Percentiles rank a stretch among this genome's conserved stretches.
phyloP scores from a whole-genome alignment of 2,888 invertebrate species.

The Trissoscelio sp. region DNA sequence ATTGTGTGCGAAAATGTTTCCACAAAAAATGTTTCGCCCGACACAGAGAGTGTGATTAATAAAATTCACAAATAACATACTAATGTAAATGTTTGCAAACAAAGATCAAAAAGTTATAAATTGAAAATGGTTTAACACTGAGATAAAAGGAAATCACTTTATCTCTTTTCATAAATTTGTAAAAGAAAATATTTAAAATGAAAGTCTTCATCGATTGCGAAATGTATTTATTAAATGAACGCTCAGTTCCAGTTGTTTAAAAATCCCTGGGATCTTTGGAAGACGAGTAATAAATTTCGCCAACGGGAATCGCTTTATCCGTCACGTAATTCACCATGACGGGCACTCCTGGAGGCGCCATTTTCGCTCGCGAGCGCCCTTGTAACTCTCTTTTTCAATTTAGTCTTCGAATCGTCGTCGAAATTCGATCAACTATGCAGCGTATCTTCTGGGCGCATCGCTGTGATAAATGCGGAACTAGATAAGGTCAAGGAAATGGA shows the following conservation, averaged over 20 bases:
- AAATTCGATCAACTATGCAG: constrained; percentile 57
- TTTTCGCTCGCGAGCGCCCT: constrained; percentile 26
- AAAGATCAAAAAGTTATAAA: too few species aligned
- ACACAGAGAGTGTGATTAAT: too few species aligned
- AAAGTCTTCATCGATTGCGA: background rate
- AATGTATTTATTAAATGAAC: constrained; percentile 5
- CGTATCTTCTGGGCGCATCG: constrained; percentile 38
- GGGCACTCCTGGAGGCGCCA: constrained; percentile 32
- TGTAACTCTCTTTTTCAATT: constrained; percentile 63
- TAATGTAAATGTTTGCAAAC: too few species aligned
- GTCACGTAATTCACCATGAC: constrained; percentile 47
- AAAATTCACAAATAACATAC: too few species aligned
- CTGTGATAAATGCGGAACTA: constrained; percentile 51
- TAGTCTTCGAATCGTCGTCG: constrained; percentile 49
- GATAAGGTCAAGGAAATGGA: constrained; percentile 57
- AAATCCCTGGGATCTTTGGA: constrained; percentile 21
- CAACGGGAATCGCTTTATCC: constrained; percentile 29
- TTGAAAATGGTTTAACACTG: too few species aligned
- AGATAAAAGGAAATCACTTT: too few species aligned
- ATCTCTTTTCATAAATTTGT: background rate
- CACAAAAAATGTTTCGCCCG: too few species aligned
- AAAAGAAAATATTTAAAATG: background rate
- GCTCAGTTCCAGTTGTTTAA: constrained; percentile 6
- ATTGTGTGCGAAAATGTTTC: too few species aligned
- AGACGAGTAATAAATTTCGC: constrained; percentile 34